Evolutionary conservation across 2,113 vertebrate species (phyloP), one percentile per base, ranked within the genome.

Genomic region (Pteronura brasiliensis): DNA sequence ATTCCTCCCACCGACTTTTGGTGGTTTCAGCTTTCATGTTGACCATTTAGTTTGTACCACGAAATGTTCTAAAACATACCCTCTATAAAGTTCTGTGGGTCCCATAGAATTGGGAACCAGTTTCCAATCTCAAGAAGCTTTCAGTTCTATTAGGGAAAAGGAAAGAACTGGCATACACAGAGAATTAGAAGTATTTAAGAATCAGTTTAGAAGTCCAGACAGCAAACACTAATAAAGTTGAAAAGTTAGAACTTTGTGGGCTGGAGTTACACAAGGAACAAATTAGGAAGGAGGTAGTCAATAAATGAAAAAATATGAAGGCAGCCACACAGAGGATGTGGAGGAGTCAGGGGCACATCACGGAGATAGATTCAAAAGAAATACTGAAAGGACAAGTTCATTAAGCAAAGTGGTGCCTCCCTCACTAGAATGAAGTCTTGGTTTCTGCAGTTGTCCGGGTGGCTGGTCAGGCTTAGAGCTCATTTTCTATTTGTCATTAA

Each of bases 401-500:
- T 93, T 95, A 95, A 94, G 69, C 80, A 88, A 76, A 96, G 49
- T n/a, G 80, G 63, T 87, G 31, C 83, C 74, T 96, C 87, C 83
- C 36, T 92, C 86, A 39, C 55, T 55, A 96, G 88, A 95, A 89
- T 61, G 31, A 94, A 94, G 71, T 47, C 69, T 84, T 71, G 25
- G 63, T 94, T 96, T 90, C 95, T 92, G 15, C 20, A 90, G n/a
- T 59, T 39, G 65, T 74, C n/a, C 67, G 67, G 25, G 42, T 59
- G 69, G 61, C 39, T 74, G 74, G 93, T 87, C 93, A 97, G 67
- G 61, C 67, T 93, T 82, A 80, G 1, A 63, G 69, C n/a, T 97
- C 67, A 84, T 93, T 97, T 96, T 92, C 79, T 36, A 93, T 91
- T 87, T 93, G 92, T 96, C 57, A 94, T 82, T 95, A 96, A 96